A percentile compares a stretch with the other conserved stretches of the same genome.
phyloP scores from a whole-genome alignment of 2,797 vertebrate species.

The Phrynocephalus forsythii region DNA sequence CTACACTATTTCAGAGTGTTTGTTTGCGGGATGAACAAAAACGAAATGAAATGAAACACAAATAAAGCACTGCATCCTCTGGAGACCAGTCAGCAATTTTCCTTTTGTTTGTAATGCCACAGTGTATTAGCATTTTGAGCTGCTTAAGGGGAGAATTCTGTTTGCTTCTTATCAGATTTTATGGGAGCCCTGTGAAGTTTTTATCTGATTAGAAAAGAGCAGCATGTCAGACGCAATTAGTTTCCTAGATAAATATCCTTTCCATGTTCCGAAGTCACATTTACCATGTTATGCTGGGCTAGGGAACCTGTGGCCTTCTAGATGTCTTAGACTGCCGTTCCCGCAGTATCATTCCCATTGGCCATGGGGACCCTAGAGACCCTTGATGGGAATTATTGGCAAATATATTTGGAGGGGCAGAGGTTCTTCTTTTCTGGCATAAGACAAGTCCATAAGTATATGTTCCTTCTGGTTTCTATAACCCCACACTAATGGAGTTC shows the following conservation, averaged over 20 bases:
- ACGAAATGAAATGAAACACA: neutral
- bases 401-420: neutral
- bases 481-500: too few relatives aligned
- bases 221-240: neutral
- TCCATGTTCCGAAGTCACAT: neutral
- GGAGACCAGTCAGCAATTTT: neutral
- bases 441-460: neutral
- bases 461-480: neutral
- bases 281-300: neutral
- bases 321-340: neutral
- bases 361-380: neutral
- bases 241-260: neutral
- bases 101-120: neutral
- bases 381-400: neutral
- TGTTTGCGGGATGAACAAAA: conserved; percentile 16
- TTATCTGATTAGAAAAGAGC: neutral
- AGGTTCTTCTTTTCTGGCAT: neutral
- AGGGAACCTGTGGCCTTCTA: neutral
- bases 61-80: neutral
- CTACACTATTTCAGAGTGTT: neutral
- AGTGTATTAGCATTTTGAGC: neutral
- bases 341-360: neutral
- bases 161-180: neutral
- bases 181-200: rapidly evolving
- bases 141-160: neutral